These are phyloP conservation scores for Vireo altiloquus DNA, from an alignment of 2,113 vertebrate genomes.

Conservation along the genomic window DNA sequence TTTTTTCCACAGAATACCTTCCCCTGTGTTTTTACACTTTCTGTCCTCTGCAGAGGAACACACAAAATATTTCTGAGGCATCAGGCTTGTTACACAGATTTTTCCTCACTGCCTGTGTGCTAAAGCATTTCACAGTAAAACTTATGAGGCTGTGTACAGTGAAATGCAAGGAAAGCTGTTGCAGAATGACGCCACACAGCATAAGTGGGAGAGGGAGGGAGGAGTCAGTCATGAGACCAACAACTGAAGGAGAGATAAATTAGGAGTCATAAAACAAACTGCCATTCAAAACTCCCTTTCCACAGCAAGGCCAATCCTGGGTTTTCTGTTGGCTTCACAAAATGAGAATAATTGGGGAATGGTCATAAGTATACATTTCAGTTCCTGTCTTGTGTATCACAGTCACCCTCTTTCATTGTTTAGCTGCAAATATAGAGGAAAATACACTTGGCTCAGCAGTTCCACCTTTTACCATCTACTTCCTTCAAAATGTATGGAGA, in stretches of 20 bases:
- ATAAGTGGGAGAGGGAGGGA: background rate
- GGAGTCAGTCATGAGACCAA: conserved; percentile 10
- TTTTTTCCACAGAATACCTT: background rate
- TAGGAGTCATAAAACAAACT: conserved; percentile 38
- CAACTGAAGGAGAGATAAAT: conserved; percentile 37
- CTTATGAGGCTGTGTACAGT: background rate
- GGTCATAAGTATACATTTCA: background rate
- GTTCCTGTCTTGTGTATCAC: background rate
- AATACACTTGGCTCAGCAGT: background rate
- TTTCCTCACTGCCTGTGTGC: background rate
- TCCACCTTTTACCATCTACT: background rate
- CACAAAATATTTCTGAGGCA: conserved; percentile 7
- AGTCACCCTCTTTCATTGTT: background rate
- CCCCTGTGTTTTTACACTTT: background rate
- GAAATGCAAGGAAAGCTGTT: conserved; percentile 27
- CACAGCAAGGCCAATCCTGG: background rate
- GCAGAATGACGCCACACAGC: background rate
- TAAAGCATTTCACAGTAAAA: conserved; percentile 6
- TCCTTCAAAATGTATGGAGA: background rate
- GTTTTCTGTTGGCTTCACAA: background rate
- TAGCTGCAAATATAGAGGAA: background rate
- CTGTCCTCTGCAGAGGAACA: background rate
- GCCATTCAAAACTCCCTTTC: conserved; percentile 23
- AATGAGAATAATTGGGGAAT: background rate
- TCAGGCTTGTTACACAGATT: background rate